These are phyloP conservation scores for Selenia dentaria DNA, from an alignment of 2,888 invertebrate species.

Conservation along the genomic window DNA sequence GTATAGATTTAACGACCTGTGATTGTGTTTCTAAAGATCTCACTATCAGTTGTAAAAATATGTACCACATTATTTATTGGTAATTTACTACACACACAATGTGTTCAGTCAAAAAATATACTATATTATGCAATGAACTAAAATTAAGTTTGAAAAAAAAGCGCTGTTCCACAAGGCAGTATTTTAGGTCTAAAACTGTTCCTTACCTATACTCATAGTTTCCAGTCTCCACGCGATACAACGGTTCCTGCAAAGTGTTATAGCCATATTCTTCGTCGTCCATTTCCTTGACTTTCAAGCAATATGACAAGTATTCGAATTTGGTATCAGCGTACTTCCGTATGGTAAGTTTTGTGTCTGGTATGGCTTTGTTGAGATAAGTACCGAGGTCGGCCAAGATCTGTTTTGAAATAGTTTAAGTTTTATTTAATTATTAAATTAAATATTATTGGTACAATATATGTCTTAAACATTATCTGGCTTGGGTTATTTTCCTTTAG, in stretches of 20 bases:
- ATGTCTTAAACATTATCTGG: too few species aligned
- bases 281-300: constrained; percentile 99
- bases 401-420: constrained; percentile 74
- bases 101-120: too few species aligned
- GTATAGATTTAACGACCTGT: too few species aligned
- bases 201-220: constrained; percentile 97
- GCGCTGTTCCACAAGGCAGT: not conserved
- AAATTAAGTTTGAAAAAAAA: not conserved
- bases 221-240: constrained; percentile 99
- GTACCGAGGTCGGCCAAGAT: constrained; percentile 97
- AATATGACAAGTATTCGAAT: constrained; percentile 99
- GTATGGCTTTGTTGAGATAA: constrained; percentile 98
- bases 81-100: too few species aligned
- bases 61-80: too few species aligned
- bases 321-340: constrained; percentile 99
- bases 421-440: too few species aligned
- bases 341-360: constrained; percentile 98
- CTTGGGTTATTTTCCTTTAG: too few species aligned
- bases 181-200: not conserved
- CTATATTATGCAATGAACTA: too few species aligned
- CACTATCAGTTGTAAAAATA: too few species aligned
- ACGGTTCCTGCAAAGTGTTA: constrained; percentile 95
- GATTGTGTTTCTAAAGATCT: too few species aligned
- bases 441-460: too few species aligned
- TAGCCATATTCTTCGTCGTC: constrained; percentile 99